Evolutionary conservation across 2,888 invertebrate genomes (phyloP).

Genomic region (Pachymerium ferrugineum): DNA sequence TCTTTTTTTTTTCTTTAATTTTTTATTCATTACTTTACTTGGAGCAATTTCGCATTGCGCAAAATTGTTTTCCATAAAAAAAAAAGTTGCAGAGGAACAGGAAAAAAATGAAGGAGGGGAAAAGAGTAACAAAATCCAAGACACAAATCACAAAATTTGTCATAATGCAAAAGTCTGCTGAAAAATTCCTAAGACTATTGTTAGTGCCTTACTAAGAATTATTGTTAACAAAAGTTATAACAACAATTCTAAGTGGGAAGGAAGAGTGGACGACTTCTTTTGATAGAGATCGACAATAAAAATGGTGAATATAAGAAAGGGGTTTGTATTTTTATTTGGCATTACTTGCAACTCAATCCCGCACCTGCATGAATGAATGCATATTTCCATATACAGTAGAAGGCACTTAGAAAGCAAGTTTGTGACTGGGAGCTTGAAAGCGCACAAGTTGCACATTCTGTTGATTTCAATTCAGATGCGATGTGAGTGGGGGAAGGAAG

Average conservation of each 20-base stretch:
- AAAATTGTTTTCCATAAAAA: constrained; percentile 1
- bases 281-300: constrained; percentile 24
- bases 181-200: no score
- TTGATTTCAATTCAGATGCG: constrained; percentile 30
- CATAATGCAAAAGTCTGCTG: no score
- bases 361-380: constrained; percentile 24
- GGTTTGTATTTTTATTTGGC: constrained; percentile 17
- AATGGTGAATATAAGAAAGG: background rate
- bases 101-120: background rate
- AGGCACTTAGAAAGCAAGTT: constrained; percentile 21
- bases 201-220: no score
- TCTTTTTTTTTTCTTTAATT: background rate
- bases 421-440: constrained; percentile 20
- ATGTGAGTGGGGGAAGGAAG: constrained; percentile 2
- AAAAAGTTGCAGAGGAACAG: background rate
- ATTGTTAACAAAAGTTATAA: no score
- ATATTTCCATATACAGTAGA: constrained; percentile 27
- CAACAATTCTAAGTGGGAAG: no score
- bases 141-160: constrained; percentile 11
- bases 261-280: constrained; percentile 6
- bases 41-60: constrained; percentile 17
- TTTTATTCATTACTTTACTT: constrained; percentile 13
- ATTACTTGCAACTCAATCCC: constrained; percentile 6
- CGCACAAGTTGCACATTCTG: constrained; percentile 27
- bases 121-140: background rate